phyloP scores from a whole-genome alignment of 2,888 invertebrate genomes.

The Pandemis heparana region DNA sequence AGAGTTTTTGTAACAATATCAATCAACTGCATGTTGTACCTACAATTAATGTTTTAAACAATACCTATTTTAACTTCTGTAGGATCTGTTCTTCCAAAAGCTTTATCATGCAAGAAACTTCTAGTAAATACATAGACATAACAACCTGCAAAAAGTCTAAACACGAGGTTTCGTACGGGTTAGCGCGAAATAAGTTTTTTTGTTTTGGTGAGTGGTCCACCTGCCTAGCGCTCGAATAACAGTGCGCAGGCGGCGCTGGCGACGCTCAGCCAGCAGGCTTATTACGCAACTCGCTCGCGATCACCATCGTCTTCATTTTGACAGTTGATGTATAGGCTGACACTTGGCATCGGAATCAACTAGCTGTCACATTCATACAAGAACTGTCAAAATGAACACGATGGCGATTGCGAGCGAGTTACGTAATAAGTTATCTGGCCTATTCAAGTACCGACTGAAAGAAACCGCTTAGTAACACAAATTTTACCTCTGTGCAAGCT shows the following conservation, averaged over 20 bases:
- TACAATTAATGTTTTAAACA: not conserved
- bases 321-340: no score
- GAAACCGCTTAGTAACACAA: not conserved
- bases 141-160: slow-evolving; percentile 4
- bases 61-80: not conserved
- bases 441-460: slow-evolving; percentile 2
- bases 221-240: slow-evolving; percentile 48
- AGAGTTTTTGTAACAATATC: no score
- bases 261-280: not conserved
- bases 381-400: no score
- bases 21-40: no score
- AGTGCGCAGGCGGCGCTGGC: not conserved
- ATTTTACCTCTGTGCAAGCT: no score
- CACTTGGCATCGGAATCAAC: no score
- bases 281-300: no score
- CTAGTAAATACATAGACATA: slow-evolving; percentile 3
- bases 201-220: slow-evolving; percentile 50
- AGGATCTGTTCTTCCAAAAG: not conserved
- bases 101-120: slow-evolving; percentile 8
- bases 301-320: no score
- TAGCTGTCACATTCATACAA: no score
- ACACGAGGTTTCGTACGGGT: slow-evolving; percentile 12
- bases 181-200: slow-evolving; percentile 25
- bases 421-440: no score
- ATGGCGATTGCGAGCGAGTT: no score